These are phyloP conservation scores for Laupala kohalensis DNA, from an alignment of 1,140 invertebrate species.

Conservation along the genomic window DNA sequence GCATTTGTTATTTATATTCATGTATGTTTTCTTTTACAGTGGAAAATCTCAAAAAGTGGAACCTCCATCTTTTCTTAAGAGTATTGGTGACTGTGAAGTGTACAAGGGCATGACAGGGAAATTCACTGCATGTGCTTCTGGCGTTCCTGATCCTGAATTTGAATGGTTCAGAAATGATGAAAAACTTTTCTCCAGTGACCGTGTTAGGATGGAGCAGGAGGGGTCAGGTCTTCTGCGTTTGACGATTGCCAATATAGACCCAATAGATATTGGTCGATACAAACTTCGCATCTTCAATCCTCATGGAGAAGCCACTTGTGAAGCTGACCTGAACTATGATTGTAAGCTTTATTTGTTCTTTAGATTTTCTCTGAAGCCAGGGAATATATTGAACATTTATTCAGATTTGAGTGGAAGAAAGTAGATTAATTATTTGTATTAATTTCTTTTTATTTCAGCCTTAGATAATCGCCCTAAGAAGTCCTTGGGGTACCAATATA, in stretches of 20 bases:
- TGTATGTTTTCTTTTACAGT: slow-evolving; percentile 32
- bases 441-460: slow-evolving; percentile 31
- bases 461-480: slow-evolving; percentile 53
- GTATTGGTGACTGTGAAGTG: slow-evolving; percentile 75
- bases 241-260: slow-evolving; percentile 53
- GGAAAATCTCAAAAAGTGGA: slow-evolving; percentile 61
- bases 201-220: slow-evolving; percentile 70
- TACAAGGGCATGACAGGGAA: slow-evolving; percentile 79
- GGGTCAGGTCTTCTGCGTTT: slow-evolving; percentile 65
- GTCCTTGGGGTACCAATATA: slow-evolving; percentile 64
- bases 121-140: slow-evolving; percentile 78
- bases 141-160: slow-evolving; percentile 71
- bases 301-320: slow-evolving; percentile 69
- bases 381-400: too few species aligned
- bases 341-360: slow-evolving; percentile 57
- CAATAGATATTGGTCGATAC: slow-evolving; percentile 69
- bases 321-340: slow-evolving; percentile 67
- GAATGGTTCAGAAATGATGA: slow-evolving; percentile 73
- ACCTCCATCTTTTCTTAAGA: slow-evolving; percentile 75
- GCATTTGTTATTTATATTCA: too few species aligned
- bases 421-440: too few species aligned
- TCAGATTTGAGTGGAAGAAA: too few species aligned
- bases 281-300: slow-evolving; percentile 66
- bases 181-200: slow-evolving; percentile 62
- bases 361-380: too few species aligned